A percentile compares a stretch with the other conserved stretches of the same genome.
Conservation (phyloP, 1,140 invertebrate genomes). For the Drosophila nikananu region DNA sequence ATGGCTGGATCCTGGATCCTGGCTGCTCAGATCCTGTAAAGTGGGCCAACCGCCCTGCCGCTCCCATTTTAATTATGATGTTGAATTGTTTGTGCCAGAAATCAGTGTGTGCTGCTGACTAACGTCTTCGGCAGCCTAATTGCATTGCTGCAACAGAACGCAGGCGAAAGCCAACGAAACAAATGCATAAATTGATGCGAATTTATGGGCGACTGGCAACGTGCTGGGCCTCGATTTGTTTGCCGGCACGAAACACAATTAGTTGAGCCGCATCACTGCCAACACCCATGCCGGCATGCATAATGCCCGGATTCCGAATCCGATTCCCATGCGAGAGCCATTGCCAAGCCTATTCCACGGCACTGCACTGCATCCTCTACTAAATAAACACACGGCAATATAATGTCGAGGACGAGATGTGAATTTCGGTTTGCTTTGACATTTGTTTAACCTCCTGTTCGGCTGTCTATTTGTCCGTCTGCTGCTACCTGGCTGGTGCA, state of each 20-base stretch:
- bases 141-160: slow-evolving; percentile 52
- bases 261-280: slow-evolving; percentile 73
- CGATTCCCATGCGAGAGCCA: slow-evolving; percentile 22
- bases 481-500: slow-evolving; percentile 7
- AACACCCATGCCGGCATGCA: slow-evolving; percentile 61
- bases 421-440: slow-evolving; percentile 68
- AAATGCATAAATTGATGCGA: slow-evolving; percentile 69
- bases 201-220: slow-evolving; percentile 58
- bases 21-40: slow-evolving; percentile 14
- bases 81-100: slow-evolving; percentile 47
- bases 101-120: slow-evolving; percentile 30
- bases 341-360: slow-evolving; percentile 11
- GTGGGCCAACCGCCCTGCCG: slow-evolving; percentile 17
- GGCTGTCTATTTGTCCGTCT: slow-evolving; percentile 22
- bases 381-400: slow-evolving; percentile 65
- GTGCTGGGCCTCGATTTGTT: slow-evolving; percentile 38
- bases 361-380: slow-evolving; percentile 35
- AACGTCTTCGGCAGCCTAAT: slow-evolving; percentile 58
- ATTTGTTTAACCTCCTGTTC: slow-evolving; percentile 68
- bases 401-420: slow-evolving; percentile 63
- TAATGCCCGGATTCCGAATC: slow-evolving; percentile 29
- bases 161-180: slow-evolving; percentile 44
- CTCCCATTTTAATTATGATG: slow-evolving; percentile 47
- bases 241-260: slow-evolving; percentile 65
- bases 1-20: slow-evolving; percentile 48